phyloP scores from a whole-genome alignment of 2,888 invertebrate genomes.

The Cecidostiba fungosa region DNA sequence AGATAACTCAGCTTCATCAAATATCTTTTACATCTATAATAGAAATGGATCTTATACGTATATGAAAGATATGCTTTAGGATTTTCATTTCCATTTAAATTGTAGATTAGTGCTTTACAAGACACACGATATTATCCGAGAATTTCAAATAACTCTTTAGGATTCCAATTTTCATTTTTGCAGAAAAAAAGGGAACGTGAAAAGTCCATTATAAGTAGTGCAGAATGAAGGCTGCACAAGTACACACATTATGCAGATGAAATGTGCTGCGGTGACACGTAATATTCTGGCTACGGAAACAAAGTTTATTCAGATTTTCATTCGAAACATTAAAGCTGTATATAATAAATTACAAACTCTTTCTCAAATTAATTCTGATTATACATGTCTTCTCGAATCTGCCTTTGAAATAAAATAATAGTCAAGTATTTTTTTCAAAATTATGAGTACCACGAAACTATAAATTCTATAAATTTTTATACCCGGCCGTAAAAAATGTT shows the following conservation, averaged over 20 bases:
- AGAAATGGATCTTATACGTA: not conserved
- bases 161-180: not conserved
- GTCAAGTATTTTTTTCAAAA: no score
- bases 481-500: no score
- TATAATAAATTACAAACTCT: no score
- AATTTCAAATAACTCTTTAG: not conserved
- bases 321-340: not conserved
- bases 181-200: not conserved
- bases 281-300: not conserved
- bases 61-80: not conserved
- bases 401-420: no score
- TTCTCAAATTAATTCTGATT: no score
- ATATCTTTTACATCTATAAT: not conserved
- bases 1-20: not conserved
- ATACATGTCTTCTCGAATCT: no score
- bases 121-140: not conserved
- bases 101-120: not conserved
- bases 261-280: not conserved
- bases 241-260: not conserved
- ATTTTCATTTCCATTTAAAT: not conserved
- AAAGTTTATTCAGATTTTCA: not conserved
- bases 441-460: no score
- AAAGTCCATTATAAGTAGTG: no score
- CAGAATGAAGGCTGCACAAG: not conserved
- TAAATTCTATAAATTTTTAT: no score